A percentile compares a stretch with the other conserved stretches of the same genome.
Conservation (phyloP, 2,113 vertebrate species). For the Nesogale talazaci region DNA sequence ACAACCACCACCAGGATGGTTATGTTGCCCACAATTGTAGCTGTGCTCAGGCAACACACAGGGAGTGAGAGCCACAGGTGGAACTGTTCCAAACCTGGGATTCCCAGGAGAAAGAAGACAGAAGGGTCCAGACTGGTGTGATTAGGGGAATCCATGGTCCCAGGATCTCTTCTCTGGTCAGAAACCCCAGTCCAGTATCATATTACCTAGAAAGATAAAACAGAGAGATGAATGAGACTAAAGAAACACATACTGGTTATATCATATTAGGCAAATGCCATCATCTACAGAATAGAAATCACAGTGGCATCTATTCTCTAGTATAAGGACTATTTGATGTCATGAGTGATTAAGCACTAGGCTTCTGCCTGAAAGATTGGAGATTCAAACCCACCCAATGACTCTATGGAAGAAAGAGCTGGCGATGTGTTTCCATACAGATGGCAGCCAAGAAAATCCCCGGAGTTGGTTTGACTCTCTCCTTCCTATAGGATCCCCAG, state of each 20-base stretch:
- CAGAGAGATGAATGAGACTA: not conserved
- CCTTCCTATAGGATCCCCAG: not conserved
- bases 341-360: not conserved
- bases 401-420: not conserved
- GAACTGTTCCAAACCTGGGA: conserved; percentile 77
- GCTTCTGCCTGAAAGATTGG: not conserved
- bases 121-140: conserved; percentile 59
- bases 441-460: not conserved
- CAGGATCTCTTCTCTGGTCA: conserved; percentile 21
- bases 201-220: conserved; percentile 48
- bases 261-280: not conserved
- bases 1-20: conserved; percentile 72
- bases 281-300: not conserved
- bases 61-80: conserved; percentile 79
- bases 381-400: not conserved
- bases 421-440: not conserved
- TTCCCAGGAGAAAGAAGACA: conserved; percentile 78
- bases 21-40: conserved; percentile 76
- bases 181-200: not conserved
- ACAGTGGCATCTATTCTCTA: not conserved
- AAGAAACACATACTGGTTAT: not conserved
- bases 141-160: conserved; percentile 67
- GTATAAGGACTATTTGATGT: not conserved
- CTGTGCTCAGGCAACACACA: conserved; percentile 72
- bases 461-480: not conserved